Conservation (phyloP, 2,113 vertebrate species). For the Speoplatyrhinus poulsoni region DNA sequence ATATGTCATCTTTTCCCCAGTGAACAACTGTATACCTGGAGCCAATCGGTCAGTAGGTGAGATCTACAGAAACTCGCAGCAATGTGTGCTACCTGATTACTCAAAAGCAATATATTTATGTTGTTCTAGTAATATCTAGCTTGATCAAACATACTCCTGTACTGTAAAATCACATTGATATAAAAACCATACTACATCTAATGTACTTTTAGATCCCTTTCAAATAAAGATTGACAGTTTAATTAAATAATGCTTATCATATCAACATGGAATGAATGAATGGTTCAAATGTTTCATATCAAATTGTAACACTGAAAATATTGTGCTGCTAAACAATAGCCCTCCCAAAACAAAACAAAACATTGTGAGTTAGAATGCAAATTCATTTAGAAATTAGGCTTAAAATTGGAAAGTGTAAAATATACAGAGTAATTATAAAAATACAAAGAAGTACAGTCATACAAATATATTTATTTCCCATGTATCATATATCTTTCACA, state of each 20-base stretch:
- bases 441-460: slow-evolving; percentile 83
- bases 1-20: slow-evolving; percentile 63
- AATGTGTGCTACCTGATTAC: slow-evolving; percentile 82
- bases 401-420: slow-evolving; percentile 72
- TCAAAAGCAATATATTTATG: slow-evolving; percentile 73
- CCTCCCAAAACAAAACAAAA: slow-evolving; percentile 65
- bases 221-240: slow-evolving; percentile 47
- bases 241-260: slow-evolving; percentile 44
- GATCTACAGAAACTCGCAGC: slow-evolving; percentile 74
- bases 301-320: slow-evolving; percentile 75
- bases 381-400: slow-evolving; percentile 71
- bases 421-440: slow-evolving; percentile 80
- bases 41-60: slow-evolving; percentile 56
- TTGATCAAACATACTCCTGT: slow-evolving; percentile 60
- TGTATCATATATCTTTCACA: slow-evolving; percentile 80
- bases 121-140: slow-evolving; percentile 67
- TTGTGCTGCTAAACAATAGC: slow-evolving; percentile 68
- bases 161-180: slow-evolving; percentile 54
- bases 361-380: slow-evolving; percentile 68
- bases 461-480: slow-evolving; percentile 86
- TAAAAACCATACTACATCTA: slow-evolving; percentile 56
- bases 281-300: slow-evolving; percentile 61
- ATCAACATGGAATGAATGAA: slow-evolving; percentile 62
- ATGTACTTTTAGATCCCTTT: slow-evolving; percentile 51
- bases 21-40: slow-evolving; percentile 45